phyloP scores from a whole-genome alignment of 2,113 vertebrate species.

The Tylochromis polylepis region DNA sequence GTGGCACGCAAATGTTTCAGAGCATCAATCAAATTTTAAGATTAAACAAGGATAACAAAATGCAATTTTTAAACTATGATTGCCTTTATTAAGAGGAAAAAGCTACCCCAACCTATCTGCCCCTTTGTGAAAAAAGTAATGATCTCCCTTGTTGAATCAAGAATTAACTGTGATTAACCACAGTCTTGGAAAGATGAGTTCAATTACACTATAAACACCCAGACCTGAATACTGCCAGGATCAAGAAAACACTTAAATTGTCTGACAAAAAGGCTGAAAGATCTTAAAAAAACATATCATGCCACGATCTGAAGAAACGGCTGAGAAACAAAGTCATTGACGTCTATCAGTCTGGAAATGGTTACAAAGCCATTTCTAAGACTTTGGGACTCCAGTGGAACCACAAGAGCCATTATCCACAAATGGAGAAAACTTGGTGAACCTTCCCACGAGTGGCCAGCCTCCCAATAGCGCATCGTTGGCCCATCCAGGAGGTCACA shows the following conservation, averaged over 20 bases:
- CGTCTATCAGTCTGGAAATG: background rate
- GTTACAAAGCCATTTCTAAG: background rate
- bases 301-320: background rate
- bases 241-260: rapidly evolving
- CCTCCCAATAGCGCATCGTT: background rate
- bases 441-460: background rate
- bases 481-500: background rate
- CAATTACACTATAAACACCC: background rate
- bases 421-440: background rate
- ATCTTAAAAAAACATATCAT: background rate
- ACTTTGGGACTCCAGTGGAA: background rate
- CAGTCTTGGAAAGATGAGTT: background rate
- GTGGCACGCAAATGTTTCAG: background rate
- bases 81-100: background rate
- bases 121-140: background rate
- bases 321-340: background rate
- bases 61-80: background rate
- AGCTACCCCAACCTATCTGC: background rate
- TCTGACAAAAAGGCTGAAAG: background rate
- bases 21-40: rapidly evolving
- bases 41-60: background rate
- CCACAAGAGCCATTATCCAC: background rate
- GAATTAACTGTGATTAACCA: background rate
- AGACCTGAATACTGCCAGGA: background rate
- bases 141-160: background rate